Evolutionary conservation across 1,140 invertebrate species (phyloP), one percentile per base, ranked within the genome.

Genomic region (Scaptomyza hsui): DNA sequence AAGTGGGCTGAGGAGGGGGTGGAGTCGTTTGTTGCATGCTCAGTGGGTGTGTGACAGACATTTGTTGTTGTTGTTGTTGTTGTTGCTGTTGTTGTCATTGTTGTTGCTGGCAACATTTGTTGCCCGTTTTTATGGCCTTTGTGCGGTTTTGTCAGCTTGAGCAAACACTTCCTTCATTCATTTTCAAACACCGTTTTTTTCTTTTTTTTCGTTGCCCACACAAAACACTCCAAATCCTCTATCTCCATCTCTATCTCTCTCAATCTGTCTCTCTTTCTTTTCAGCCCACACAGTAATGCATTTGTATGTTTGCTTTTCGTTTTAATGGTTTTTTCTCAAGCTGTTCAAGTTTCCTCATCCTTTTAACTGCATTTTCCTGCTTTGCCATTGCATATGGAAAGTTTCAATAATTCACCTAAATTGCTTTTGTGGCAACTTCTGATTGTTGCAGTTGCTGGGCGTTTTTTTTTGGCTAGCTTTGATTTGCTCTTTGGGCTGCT

Each of bases 391-490:
- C 80, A 86, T 75, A 77, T 74, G 77, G 60, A 82, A 78, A 81
- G 82, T 78, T 71, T 88, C 63, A 82, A 86, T 88, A 86, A 86
- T 86, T 86, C 88, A 88, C 67, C 69, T 57, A 67, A 86, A 88
- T 88, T 88, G 81, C 78, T 78, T 75, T 81, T 63, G 61, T 81
- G 69, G 73, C 73, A 77, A 62, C 63, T 71, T 72, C 62, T 12
- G 49, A 48, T 44, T 56, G 68, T 42, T 47, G 70, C 32, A 57
- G 63, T 29, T 44, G 62, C 16, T 78, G 63, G 76, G 76, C 76
- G 78, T 42, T 35, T 63, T 39, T 42, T 35, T 63, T 39, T 29
- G 26, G 12, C 37, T 57, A 41, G 47, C 53, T 72, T 75, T 56
- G 72, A 77, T 75, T 81, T 68, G 59, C 49, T 61, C 59, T 52